Base-by-base conservation (phyloP, 2,797 vertebrate genomes). In the Rousettus madagascariensis region DNA sequence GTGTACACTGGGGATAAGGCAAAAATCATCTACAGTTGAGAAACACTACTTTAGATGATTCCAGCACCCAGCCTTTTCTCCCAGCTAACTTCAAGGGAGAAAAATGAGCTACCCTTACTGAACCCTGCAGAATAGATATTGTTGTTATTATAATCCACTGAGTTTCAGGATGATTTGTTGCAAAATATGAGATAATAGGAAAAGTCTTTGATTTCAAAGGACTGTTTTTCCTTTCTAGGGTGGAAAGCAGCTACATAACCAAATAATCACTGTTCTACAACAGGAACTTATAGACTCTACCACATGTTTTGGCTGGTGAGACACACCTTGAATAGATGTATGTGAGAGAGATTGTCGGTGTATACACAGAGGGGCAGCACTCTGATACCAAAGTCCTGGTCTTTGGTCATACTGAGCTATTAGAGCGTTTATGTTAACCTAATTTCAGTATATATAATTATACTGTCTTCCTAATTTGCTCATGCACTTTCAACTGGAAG, bases 401-500 rank as follows among this genome's bases (percentile, higher is more conserved):
- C 61, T 96, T 82, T 89, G 92, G 90, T 80, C 82, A 94, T 13
- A 80, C 38, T 26, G 69, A 94, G 71, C 68, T 95, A 84, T 90
- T 75, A 95, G 7, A 65, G 71, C 41, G 11, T 94, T 57, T 89
- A 3, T 30, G 43, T 91, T 95, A 96, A 90, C 74, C 74, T 89
- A 96, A 97, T 97, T 97, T 96, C 78, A 77, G 85, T 77, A 51
- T 94, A 89, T 95, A 75, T 94, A 95, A 95, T 96, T 96, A 97
- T 57, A 95, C 55, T 66, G 16, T 91, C 94, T 97, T 97, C 85
- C 65, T 86, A 95, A 95, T 96, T 97, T 79, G 36, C 65, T 93
- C 59, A 90, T 63, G 86, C 43, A 92, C 92, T 97, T 95, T 97
- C 96, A 97, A 86, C 96, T 95, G 95, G 95, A 97, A 97, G 96